Evolutionary conservation across 2,797 vertebrate species (phyloP).

Genomic region (Clarias pachynema): DNA sequence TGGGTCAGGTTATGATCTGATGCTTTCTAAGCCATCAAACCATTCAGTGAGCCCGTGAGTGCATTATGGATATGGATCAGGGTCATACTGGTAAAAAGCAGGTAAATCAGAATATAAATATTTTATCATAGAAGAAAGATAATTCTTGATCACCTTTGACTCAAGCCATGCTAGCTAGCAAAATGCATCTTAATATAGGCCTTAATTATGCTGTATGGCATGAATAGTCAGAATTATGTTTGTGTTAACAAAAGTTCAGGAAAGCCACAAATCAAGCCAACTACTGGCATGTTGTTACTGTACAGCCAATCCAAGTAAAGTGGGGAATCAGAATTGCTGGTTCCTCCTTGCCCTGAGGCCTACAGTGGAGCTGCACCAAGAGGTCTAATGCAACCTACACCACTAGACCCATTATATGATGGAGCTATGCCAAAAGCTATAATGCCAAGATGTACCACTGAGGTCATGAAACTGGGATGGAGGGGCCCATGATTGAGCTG

Average conservation of each 20-base stretch:
- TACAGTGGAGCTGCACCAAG: constrained; percentile 1
- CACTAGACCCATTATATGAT: not conserved
- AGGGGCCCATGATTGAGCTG: not conserved
- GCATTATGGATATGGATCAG: not conserved
- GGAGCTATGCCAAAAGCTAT: not conserved
- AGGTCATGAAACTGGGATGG: not conserved
- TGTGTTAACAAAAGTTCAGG: constrained; percentile 30
- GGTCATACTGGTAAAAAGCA: not conserved
- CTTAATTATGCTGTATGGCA: not conserved
- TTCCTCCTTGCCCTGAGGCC: not conserved
- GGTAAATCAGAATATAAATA: not conserved
- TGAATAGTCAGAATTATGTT: constrained; percentile 4
- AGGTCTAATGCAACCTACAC: not conserved
- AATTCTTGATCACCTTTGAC: not conserved
- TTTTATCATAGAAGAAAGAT: not conserved
- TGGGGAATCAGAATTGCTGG: not conserved
- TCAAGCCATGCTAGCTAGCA: not conserved
- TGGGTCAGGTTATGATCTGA: not conserved
- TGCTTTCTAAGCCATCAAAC: not conserved
- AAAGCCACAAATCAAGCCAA: constrained; percentile 28
- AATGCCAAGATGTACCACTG: not conserved
- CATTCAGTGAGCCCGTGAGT: not conserved
- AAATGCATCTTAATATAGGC: not conserved
- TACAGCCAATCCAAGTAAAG: constrained; percentile 17
- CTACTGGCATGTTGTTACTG: constrained; percentile 33